These are phyloP conservation scores for Crypturellus undulatus DNA, from an alignment of 2,113 vertebrate species.

Conservation along the genomic window DNA sequence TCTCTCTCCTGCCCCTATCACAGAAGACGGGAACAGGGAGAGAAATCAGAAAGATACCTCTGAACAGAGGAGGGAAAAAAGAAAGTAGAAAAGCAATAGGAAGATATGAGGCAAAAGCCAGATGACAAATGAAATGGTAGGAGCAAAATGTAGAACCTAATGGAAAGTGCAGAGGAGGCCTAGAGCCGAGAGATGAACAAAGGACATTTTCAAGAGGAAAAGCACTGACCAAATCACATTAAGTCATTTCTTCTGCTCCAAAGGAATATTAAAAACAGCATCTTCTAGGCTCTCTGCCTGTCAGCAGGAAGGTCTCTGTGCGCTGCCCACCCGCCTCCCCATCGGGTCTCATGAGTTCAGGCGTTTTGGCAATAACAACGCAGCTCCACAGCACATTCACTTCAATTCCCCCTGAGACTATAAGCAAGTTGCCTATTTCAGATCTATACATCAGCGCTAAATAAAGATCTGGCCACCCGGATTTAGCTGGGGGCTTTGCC, in stretches of 20 bases:
- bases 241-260: not conserved
- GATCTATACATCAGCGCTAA: not conserved
- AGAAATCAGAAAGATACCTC: not conserved
- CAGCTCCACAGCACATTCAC: not conserved
- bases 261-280: not conserved
- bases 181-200: not conserved
- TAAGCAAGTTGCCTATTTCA: not conserved
- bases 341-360: accelerated
- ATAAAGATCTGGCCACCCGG: not conserved
- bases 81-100: not conserved
- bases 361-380: not conserved
- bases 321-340: not conserved
- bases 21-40: not conserved
- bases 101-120: not conserved
- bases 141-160: not conserved
- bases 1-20: not conserved
- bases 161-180: not conserved
- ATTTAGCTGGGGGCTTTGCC: not conserved
- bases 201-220: not conserved
- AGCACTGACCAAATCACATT: not conserved
- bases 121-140: not conserved
- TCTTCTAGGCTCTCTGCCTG: accelerated
- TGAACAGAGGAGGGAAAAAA: not conserved
- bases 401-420: not conserved
- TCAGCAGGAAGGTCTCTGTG: not conserved